Evolutionary conservation across 64 coral and sea anemone genomes (phyloP).

Genomic region (Exaiptasia diaphana): DNA sequence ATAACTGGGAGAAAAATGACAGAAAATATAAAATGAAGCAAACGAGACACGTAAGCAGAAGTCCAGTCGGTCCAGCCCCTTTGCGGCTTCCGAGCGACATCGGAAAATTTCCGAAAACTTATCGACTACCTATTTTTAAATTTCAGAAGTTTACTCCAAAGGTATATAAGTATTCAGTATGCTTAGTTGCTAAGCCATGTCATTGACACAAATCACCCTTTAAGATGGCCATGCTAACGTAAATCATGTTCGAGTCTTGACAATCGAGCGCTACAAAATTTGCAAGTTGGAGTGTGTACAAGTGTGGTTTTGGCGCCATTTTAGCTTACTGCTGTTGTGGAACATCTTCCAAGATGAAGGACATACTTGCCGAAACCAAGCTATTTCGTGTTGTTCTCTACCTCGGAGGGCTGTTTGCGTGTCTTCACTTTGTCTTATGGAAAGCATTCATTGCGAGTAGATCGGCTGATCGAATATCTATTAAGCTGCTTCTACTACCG

Average conservation of each 20-base stretch:
- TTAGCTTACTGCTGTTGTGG: too few relatives aligned
- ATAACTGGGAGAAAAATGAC: neutral
- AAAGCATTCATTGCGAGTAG: conserved; percentile 12
- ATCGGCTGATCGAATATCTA: neutral
- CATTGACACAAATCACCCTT: too few relatives aligned
- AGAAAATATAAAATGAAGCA: neutral
- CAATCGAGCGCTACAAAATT: too few relatives aligned
- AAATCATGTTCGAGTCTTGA: too few relatives aligned
- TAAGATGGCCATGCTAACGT: too few relatives aligned
- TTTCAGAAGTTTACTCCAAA: too few relatives aligned
- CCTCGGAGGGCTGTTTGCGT: conserved; percentile 8
- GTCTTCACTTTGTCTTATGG: conserved; percentile 27
- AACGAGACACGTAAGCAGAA: neutral
- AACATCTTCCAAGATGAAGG: conserved; percentile 30
- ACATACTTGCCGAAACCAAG: conserved; percentile 27
- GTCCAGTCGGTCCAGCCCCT: neutral
- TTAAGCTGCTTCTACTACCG: conserved; percentile 13
- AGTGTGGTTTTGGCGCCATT: too few relatives aligned
- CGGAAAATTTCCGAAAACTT: neutral
- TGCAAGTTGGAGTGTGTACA: too few relatives aligned
- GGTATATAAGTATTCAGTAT: too few relatives aligned
- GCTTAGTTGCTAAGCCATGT: too few relatives aligned
- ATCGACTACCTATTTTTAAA: too few relatives aligned
- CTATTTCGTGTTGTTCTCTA: conserved; percentile 26
- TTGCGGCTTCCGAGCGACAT: neutral